phyloP scores from a whole-genome alignment of 2,113 vertebrate species.

The Sebastes schlegelii region DNA sequence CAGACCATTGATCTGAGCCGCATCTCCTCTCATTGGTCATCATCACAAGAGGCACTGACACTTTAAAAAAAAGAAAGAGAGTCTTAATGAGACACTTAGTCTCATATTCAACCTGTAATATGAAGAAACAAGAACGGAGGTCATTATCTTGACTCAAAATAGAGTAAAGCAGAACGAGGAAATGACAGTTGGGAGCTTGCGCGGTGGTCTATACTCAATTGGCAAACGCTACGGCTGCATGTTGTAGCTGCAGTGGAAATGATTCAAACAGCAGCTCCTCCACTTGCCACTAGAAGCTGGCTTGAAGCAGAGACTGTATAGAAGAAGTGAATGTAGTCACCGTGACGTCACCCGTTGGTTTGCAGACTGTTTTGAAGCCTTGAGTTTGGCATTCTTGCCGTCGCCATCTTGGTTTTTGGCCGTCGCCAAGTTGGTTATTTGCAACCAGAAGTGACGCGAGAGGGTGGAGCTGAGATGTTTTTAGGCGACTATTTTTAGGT shows the following conservation, averaged over 20 bases:
- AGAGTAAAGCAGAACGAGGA: not conserved
- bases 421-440: too few relatives aligned
- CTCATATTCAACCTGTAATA: constrained; percentile 6
- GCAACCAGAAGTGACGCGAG: too few relatives aligned
- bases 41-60: constrained; percentile 52
- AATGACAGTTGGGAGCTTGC: not conserved
- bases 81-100: constrained; percentile 24
- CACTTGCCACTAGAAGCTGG: not conserved
- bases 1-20: constrained; percentile 69
- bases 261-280: not conserved
- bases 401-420: too few relatives aligned
- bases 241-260: not conserved
- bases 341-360: too few relatives aligned
- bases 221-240: not conserved
- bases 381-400: too few relatives aligned
- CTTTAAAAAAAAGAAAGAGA: constrained; percentile 11
- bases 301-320: not conserved
- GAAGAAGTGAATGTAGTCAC: too few relatives aligned
- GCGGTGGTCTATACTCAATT: not conserved
- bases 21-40: constrained; percentile 58
- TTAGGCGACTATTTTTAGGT: too few relatives aligned
- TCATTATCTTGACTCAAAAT: not conserved
- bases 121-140: not conserved
- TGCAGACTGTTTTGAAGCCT: too few relatives aligned
- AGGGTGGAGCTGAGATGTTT: too few relatives aligned